Conservation (phyloP, 2,888 invertebrate genomes). For the Epistrophe grossulariae region DNA sequence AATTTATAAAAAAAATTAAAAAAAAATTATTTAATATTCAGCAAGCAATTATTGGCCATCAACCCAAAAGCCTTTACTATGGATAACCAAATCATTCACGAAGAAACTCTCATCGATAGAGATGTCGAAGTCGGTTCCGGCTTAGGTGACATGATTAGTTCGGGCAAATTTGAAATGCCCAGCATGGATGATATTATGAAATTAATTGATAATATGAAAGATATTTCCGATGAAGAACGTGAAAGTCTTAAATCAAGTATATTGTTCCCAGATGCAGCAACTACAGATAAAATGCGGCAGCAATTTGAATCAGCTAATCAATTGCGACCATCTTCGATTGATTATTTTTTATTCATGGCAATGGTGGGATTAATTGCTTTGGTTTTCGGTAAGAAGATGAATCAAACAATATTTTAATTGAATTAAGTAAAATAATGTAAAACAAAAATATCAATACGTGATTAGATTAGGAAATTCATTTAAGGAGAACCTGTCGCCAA, state of each 20-base stretch:
- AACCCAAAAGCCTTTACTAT: slow-evolving; percentile 23
- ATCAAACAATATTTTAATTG: neutral
- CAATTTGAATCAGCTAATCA: slow-evolving; percentile 48
- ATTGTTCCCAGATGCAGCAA: slow-evolving; percentile 82
- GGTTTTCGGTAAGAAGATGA: slow-evolving; percentile 82
- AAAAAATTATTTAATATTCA: slow-evolving; percentile 43
- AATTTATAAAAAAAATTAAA: slow-evolving; percentile 1
- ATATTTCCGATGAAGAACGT: slow-evolving; percentile 87
- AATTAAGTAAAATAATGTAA: neutral
- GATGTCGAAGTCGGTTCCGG: slow-evolving; percentile 78
- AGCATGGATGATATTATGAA: slow-evolving; percentile 86
- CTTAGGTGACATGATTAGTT: slow-evolving; percentile 75
- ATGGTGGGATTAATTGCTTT: slow-evolving; percentile 82
- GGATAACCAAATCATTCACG: slow-evolving; percentile 75
- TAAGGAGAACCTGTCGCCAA: neutral
- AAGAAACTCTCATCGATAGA: slow-evolving; percentile 68
- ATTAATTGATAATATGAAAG: slow-evolving; percentile 85
- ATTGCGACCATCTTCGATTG: slow-evolving; percentile 77
- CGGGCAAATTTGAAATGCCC: slow-evolving; percentile 84
- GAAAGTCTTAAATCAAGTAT: slow-evolving; percentile 86
- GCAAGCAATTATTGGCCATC: slow-evolving; percentile 14
- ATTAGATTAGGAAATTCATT: neutral
- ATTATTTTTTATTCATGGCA: slow-evolving; percentile 81
- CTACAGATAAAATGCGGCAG: slow-evolving; percentile 80
- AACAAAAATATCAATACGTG: neutral